A percentile compares a stretch with the other conserved stretches of the same genome.
Evolutionary conservation across 2,113 vertebrate genomes (phyloP).

Genomic region (Saccopteryx leptura): DNA sequence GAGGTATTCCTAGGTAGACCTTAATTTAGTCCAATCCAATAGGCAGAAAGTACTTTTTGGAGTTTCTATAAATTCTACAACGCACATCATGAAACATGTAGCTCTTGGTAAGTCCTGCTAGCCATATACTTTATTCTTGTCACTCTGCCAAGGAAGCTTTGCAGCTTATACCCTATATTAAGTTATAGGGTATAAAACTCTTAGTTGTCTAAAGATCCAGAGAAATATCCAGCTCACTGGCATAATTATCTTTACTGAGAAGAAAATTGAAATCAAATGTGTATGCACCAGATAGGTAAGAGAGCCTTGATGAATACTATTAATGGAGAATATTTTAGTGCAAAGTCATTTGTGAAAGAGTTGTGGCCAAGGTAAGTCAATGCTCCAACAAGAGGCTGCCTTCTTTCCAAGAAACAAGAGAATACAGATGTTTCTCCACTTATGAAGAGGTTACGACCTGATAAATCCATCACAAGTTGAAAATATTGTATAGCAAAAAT

Average conservation of each 20-base stretch:
- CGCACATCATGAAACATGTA: neutral
- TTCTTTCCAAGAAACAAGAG: conserved; percentile 42
- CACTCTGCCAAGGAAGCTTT: conserved; percentile 35
- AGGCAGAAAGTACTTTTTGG: neutral
- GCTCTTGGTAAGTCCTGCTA: neutral
- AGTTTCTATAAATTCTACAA: conserved; percentile 13
- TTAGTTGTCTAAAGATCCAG: neutral
- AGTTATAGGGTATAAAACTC: neutral
- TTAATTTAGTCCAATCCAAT: conserved; percentile 47
- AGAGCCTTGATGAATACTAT: conserved; percentile 14
- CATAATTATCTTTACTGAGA: conserved; percentile 19
- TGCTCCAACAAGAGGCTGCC: neutral
- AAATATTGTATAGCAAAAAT: neutral
- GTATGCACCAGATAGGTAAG: neutral
- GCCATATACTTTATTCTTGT: neutral
- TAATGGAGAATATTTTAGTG: conserved; percentile 35
- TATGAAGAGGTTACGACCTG: neutral
- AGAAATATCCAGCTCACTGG: conserved; percentile 10
- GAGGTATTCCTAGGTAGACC: neutral
- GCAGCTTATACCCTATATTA: too few species aligned
- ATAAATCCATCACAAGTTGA: neutral
- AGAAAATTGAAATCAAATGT: conserved; percentile 36
- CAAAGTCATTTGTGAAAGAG: neutral
- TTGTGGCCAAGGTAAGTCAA: neutral
- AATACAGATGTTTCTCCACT: neutral